These are phyloP conservation scores for Anthopleura sola DNA, from an alignment of 64 coral and sea anemone species.

Conservation along the genomic window DNA sequence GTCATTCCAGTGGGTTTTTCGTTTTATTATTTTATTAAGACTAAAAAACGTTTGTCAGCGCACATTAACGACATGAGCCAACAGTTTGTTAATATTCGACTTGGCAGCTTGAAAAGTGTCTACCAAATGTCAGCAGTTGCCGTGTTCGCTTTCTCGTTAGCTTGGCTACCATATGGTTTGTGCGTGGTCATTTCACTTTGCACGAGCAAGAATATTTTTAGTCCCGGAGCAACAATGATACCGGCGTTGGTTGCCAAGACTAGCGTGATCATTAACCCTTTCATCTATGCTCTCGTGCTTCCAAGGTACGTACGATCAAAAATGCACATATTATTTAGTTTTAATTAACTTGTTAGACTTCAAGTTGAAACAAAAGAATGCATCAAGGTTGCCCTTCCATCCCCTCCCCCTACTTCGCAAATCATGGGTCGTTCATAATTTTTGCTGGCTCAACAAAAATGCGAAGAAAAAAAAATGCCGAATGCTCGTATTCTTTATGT, in stretches of 20 bases:
- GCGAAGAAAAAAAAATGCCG: no score
- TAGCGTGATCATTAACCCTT: background rate
- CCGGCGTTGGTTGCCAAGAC: background rate
- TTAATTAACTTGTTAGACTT: no score
- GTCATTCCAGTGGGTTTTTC: background rate
- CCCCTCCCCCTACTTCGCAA: no score
- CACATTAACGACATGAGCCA: background rate
- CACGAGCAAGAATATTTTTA: background rate
- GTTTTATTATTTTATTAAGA: background rate
- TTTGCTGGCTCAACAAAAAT: no score
- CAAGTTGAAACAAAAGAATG: no score
- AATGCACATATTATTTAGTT: no score
- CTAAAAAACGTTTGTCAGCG: background rate
- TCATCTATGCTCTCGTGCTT: constrained; percentile 13
- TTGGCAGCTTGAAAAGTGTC: background rate
- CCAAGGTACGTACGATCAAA: constrained; percentile 3
- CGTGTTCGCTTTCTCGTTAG: background rate
- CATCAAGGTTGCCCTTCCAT: no score
- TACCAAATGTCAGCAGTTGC: background rate
- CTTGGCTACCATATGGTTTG: background rate
- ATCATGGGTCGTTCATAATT: no score
- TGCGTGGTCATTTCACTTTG: background rate
- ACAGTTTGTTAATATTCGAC: background rate
- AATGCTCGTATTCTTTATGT: no score
- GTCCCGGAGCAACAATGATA: background rate